These are phyloP conservation scores for Lagodon rhomboides DNA, from an alignment of 2,797 vertebrate species.

Conservation along the genomic window DNA sequence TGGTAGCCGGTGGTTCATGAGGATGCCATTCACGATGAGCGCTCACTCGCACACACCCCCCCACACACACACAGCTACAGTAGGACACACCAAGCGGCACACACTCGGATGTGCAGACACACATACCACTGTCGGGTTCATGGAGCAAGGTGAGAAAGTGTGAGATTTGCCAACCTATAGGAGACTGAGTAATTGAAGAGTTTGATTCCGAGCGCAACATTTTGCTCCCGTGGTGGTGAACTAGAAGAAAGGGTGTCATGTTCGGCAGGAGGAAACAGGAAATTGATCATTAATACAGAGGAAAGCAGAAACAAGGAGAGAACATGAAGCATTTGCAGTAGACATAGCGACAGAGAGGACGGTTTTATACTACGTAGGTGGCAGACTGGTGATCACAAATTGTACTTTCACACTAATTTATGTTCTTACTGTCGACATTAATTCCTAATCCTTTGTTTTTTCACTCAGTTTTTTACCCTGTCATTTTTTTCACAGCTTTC, in stretches of 20 bases:
- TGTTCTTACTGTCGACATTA: not conserved
- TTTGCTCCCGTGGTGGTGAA: constrained; percentile 99
- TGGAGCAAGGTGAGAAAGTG: constrained; percentile 92
- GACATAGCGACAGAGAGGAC: not conserved
- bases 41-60: constrained; percentile 53
- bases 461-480: not conserved
- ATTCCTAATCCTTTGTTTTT: not conserved
- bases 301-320: constrained; percentile 57
- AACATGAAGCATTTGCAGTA: constrained; percentile 17
- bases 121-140: constrained; percentile 89
- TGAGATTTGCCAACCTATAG: constrained; percentile 99
- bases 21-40: constrained; percentile 69
- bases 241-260: constrained; percentile 95
- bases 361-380: not conserved
- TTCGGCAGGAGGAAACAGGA: constrained; percentile 86
- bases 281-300: constrained; percentile 65
- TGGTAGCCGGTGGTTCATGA: constrained; percentile 54
- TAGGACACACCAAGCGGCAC: constrained; percentile 73
- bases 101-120: constrained; percentile 84
- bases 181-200: constrained; percentile 99
- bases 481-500: not conserved
- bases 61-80: constrained; percentile 55
- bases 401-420: not conserved
- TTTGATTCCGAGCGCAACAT: constrained; percentile 99
- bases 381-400: not conserved